Evolutionary conservation across 1,140 invertebrate genomes (phyloP).

Genomic region (Bombus polaris): DNA sequence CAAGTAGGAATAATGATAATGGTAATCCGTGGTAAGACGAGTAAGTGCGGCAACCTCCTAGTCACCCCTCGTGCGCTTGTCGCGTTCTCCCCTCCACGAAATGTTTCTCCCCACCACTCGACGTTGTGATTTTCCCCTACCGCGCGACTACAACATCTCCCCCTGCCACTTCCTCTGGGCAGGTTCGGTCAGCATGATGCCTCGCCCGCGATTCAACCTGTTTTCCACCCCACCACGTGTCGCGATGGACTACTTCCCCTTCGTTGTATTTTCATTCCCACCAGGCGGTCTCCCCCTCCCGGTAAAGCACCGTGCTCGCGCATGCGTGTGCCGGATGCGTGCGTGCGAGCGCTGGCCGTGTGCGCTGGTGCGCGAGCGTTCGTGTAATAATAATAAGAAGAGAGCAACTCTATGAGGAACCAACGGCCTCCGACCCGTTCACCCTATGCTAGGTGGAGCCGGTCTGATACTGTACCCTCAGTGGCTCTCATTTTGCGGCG

Average conservation of each 20-base stretch:
- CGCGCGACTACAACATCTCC: conserved; percentile 26
- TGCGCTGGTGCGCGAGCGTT: conserved; percentile 65
- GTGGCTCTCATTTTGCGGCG: conserved; percentile 70
- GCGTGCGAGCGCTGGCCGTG: conserved; percentile 49
- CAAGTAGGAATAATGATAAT: conserved; percentile 77
- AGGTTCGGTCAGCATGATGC: conserved; percentile 69
- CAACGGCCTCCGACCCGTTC: conserved; percentile 81
- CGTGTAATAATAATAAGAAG: conserved; percentile 80
- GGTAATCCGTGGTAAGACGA: conserved; percentile 74
- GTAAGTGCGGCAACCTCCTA: conserved; percentile 77
- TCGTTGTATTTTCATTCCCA: conserved; percentile 49
- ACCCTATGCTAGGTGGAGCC: conserved; percentile 81
- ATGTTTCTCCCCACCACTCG: neutral
- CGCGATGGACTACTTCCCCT: conserved; percentile 49
- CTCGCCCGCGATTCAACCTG: conserved; percentile 79
- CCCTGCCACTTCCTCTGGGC: conserved; percentile 21
- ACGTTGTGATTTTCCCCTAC: conserved; percentile 62
- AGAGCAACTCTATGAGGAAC: conserved; percentile 82
- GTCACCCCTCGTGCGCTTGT: conserved; percentile 23
- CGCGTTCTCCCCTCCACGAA: conserved; percentile 32
- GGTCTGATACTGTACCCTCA: conserved; percentile 78
- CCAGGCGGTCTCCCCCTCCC: conserved; percentile 31
- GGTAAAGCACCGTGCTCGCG: conserved; percentile 50
- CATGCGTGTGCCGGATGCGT: conserved; percentile 59
- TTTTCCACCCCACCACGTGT: conserved; percentile 70